Evolutionary conservation across 2,888 invertebrate genomes (phyloP).

Genomic region (Parnassius mnemosyne): DNA sequence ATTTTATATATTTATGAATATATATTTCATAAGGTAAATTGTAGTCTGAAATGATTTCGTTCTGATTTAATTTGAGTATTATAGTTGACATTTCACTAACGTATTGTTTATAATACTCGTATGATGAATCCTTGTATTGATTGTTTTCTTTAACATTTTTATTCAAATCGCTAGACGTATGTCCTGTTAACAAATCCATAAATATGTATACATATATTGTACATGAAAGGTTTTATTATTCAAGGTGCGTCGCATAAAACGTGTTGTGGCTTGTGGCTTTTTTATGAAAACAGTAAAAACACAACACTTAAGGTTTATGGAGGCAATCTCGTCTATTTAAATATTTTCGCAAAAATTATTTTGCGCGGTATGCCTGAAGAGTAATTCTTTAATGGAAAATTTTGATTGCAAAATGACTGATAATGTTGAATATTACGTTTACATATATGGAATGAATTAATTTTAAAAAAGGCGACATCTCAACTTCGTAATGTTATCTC

Average conservation of each 20-base stretch:
- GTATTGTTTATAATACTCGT: no score
- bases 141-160: slow-evolving; percentile 20
- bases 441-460: no score
- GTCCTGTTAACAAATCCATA: slow-evolving; percentile 23
- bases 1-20: no score
- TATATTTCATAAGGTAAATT: no score
- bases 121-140: slow-evolving; percentile 14
- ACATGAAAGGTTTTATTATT: slow-evolving; percentile 54
- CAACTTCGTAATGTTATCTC: no score
- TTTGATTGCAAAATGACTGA: no score
- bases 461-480: no score
- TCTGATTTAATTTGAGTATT: no score
- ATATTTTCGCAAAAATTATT: slow-evolving; percentile 21
- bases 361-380: not conserved
- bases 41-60: no score
- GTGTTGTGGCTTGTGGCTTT: slow-evolving; percentile 44
- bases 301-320: slow-evolving; percentile 32
- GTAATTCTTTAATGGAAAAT: no score
- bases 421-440: not conserved
- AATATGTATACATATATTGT: slow-evolving; percentile 22
- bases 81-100: no score
- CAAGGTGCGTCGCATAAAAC: slow-evolving; percentile 45
- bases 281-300: slow-evolving; percentile 42
- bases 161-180: slow-evolving; percentile 19
- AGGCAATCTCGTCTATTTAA: slow-evolving; percentile 34